These are phyloP conservation scores for Salvelinus fontinalis DNA, from an alignment of 2,113 vertebrate genomes.

Conservation along the genomic window DNA sequence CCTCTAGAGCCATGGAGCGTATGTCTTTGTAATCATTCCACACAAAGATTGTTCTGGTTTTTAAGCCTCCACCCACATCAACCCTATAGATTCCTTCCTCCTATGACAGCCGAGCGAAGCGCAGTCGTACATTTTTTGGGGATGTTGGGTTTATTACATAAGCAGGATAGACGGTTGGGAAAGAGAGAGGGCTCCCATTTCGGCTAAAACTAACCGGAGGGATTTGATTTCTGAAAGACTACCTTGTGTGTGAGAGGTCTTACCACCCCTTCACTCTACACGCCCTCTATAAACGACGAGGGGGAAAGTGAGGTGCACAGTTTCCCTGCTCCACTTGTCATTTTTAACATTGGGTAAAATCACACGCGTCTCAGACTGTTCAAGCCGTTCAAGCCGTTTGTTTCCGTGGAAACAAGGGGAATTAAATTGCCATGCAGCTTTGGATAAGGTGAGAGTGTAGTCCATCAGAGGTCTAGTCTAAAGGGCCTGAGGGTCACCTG, in stretches of 20 bases:
- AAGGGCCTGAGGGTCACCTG: constrained; percentile 36
- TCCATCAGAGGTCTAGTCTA: constrained; percentile 41
- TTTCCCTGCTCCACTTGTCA: constrained; percentile 1
- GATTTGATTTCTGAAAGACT: constrained; percentile 15
- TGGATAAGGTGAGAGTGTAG: constrained; percentile 35
- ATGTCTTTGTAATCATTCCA: constrained; percentile 51
- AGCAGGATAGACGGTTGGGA: constrained; percentile 32
- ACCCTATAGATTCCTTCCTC: constrained; percentile 24
- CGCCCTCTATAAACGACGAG: neutral
- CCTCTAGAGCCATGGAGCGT: constrained; percentile 23
- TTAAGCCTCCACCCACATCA: constrained; percentile 29
- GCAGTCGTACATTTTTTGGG: neutral
- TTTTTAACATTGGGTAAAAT: constrained; percentile 34
- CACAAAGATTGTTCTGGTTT: constrained; percentile 35
- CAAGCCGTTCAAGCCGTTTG: neutral
- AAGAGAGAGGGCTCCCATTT: constrained; percentile 2
- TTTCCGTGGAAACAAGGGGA: constrained; percentile 13
- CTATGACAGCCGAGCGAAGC: constrained; percentile 15
- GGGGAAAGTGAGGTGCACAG: neutral
- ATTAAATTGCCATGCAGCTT: constrained; percentile 41
- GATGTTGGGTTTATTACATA: constrained; percentile 35
- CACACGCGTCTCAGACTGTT: neutral
- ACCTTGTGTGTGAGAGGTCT: neutral
- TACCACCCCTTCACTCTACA: neutral
- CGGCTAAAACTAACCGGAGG: constrained; percentile 13